phyloP scores from a whole-genome alignment of 1,140 invertebrate genomes.

The Drosophila nigromelanica region DNA sequence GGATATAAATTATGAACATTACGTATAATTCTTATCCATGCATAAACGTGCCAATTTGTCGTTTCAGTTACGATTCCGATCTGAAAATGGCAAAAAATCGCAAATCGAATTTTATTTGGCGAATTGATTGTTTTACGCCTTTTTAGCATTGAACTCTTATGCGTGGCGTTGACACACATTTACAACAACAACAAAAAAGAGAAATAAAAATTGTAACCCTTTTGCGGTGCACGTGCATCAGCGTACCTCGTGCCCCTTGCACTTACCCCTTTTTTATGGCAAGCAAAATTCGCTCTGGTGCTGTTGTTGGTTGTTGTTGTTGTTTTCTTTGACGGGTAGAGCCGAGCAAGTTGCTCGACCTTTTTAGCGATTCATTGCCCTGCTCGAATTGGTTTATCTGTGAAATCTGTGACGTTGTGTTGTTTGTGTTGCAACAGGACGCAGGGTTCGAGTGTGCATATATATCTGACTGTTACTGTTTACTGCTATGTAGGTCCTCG shows the following conservation, averaged over 20 bases:
- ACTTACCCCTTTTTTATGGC: slow-evolving; percentile 46
- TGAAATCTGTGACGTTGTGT: slow-evolving; percentile 74
- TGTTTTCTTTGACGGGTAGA: slow-evolving; percentile 51
- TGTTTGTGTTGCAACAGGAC: slow-evolving; percentile 36
- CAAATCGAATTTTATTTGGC: slow-evolving; percentile 78
- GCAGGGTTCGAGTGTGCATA: slow-evolving; percentile 15
- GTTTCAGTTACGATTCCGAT: slow-evolving; percentile 35
- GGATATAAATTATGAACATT: slow-evolving; percentile 36
- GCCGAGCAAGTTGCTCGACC: slow-evolving; percentile 58
- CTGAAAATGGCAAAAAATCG: slow-evolving; percentile 46
- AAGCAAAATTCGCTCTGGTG: slow-evolving; percentile 77
- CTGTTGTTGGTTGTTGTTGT: slow-evolving; percentile 42
- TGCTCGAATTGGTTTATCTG: slow-evolving; percentile 84
- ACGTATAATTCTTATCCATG: slow-evolving; percentile 50
- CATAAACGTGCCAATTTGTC: slow-evolving; percentile 62
- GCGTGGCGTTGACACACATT: slow-evolving; percentile 66
- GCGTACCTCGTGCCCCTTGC: slow-evolving; percentile 18
- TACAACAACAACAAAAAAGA: slow-evolving; percentile 12
- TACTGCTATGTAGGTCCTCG: slow-evolving; percentile 27
- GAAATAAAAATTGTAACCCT: slow-evolving; percentile 46
- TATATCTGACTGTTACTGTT: slow-evolving; percentile 37
- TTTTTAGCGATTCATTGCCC: slow-evolving; percentile 83
- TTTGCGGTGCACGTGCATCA: slow-evolving; percentile 53
- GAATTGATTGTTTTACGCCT: slow-evolving; percentile 79
- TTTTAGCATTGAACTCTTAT: slow-evolving; percentile 54